Evolutionary conservation across 2,113 vertebrate genomes (phyloP), one percentile per base, ranked within the genome.

Genomic region (Clarias gariepinus): DNA sequence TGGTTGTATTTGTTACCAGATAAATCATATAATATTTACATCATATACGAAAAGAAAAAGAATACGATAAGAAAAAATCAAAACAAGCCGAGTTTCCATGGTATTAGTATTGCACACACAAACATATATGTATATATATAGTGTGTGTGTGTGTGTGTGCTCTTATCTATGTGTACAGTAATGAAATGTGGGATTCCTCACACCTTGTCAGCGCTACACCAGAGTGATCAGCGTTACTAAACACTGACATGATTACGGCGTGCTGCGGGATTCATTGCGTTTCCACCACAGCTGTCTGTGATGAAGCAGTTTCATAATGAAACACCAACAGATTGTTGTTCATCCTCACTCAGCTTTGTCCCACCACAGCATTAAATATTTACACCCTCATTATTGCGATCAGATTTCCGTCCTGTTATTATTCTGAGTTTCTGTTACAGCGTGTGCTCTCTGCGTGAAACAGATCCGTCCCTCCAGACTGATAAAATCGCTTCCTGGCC

Each of bases 391-490:
- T 86, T 57, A 33, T 33, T 78, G 73, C 60, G 78, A 81, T 81
- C 85, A 58, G 63, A 61, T 73, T 84, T 41, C 55, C n/a, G 15
- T 69, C 64, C 64, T 55, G 53, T 81, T 36, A 73, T 86, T 86
- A 81, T 86, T 86, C 76, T 53, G 36, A 66, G 73, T 53, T 69
- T 58, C 28, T 57, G 16, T 81, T 64, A 64, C 80, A 15, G 33
- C 19, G 4, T 41, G 41, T 30, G 73, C 16, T 55, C 36, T 25
- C 19, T 41, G 47, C n/a, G 33, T 60, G 77, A 73, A 58, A 81
- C 77, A 47, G 78, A 81, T 58, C 85, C n/a, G 36, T 81, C 77
- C 85, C 85, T 73, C 55, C 28, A 82, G 33, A 66, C 57, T 60
- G n/a, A 81, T 41, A 81, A 55, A 36, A 13, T 6, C 66, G 55